phyloP scores from a whole-genome alignment of 1,140 invertebrate species.

The Trachymyrmex septentrionalis region DNA sequence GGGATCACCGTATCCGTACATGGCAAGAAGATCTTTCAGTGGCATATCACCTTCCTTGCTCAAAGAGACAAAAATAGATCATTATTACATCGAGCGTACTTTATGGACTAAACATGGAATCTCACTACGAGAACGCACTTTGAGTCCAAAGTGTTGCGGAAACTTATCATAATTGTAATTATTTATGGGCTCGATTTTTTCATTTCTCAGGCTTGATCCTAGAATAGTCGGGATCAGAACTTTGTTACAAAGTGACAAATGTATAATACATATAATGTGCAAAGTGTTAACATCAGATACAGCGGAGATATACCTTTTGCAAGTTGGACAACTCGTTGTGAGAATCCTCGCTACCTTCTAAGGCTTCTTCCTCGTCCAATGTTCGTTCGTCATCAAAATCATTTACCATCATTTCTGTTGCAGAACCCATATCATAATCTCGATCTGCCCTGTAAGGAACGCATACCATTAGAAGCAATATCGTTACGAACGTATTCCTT shows the following conservation, averaged over 20 bases:
- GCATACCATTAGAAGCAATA: background rate
- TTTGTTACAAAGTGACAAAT: slow-evolving; percentile 73
- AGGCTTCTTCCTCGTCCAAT: slow-evolving; percentile 97
- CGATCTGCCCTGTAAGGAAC: slow-evolving; percentile 81
- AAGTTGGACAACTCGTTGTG: slow-evolving; percentile 95
- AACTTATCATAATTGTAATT: slow-evolving; percentile 79
- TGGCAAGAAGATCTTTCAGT: slow-evolving; percentile 95
- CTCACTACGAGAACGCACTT: slow-evolving; percentile 78
- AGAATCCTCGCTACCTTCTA: slow-evolving; percentile 95
- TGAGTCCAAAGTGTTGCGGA: slow-evolving; percentile 77
- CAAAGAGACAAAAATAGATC: slow-evolving; percentile 69
- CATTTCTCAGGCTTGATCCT: slow-evolving; percentile 78
- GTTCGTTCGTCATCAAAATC: slow-evolving; percentile 99
- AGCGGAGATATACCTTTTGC: slow-evolving; percentile 89
- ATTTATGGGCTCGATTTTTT: slow-evolving; percentile 78
- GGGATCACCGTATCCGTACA: slow-evolving; percentile 91
- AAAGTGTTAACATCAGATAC: slow-evolving; percentile 48
- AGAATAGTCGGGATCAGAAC: slow-evolving; percentile 78
- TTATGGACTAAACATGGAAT: slow-evolving; percentile 73
- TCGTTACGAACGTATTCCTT: no score
- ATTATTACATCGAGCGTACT: slow-evolving; percentile 69
- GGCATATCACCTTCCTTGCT: slow-evolving; percentile 95
- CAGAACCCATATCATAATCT: slow-evolving; percentile 90
- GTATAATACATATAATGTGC: slow-evolving; percentile 54
- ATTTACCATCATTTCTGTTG: slow-evolving; percentile 95